Conservation (phyloP, 2,113 vertebrate species). For the Desmodus rotundus region DNA sequence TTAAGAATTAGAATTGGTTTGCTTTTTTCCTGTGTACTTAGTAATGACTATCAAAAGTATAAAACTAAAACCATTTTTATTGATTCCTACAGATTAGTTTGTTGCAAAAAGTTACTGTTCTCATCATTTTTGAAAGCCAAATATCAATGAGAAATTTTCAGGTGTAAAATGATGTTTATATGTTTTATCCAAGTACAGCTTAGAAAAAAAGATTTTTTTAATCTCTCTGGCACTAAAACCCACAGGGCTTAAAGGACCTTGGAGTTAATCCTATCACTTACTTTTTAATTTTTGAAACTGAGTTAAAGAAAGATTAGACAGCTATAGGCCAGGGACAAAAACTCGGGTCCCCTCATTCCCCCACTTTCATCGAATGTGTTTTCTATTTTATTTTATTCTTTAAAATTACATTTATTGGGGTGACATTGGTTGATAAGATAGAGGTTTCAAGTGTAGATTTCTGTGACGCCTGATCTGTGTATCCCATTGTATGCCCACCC, state of each 20-base stretch:
- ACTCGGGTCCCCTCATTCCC: fast-evolving
- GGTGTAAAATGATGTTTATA: neutral
- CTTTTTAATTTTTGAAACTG: neutral
- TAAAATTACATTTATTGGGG: neutral
- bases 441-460: neutral
- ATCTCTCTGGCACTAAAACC: neutral
- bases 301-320: neutral
- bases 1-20: neutral
- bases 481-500: neutral
- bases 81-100: neutral
- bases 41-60: neutral
- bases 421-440: neutral
- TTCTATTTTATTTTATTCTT: neutral
- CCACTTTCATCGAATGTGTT: neutral
- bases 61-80: neutral
- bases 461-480: neutral
- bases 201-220: neutral
- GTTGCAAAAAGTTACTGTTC: neutral
- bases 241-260: neutral
- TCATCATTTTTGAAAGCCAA: neutral
- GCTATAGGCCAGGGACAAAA: neutral
- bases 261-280: neutral
- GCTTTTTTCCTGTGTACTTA: neutral
- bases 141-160: neutral
- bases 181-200: neutral